Evolutionary conservation across 2,888 invertebrate genomes (phyloP).

Genomic region (Geophilus truncorum): DNA sequence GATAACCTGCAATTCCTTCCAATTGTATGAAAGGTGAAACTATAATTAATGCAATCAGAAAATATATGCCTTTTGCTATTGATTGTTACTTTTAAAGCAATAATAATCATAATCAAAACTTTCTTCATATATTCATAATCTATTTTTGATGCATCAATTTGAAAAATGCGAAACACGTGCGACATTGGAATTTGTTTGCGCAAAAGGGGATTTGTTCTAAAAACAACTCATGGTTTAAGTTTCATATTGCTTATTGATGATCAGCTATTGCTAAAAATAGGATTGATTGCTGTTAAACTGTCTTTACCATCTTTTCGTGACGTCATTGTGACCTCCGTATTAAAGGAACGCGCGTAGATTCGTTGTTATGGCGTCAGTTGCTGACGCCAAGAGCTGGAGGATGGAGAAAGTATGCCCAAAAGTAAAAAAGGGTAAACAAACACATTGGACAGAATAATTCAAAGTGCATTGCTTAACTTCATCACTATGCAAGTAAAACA

Average conservation of each 20-base stretch:
- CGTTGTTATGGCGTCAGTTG: not conserved
- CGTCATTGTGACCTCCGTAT: not conserved
- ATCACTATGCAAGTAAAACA: not conserved
- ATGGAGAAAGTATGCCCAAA: not conserved
- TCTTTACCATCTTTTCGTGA: not conserved
- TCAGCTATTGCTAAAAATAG: slow-evolving; percentile 3
- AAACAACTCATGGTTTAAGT: not conserved
- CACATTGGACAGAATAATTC: not conserved
- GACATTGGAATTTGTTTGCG: not conserved
- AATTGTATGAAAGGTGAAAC: not conserved
- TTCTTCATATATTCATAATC: not conserved
- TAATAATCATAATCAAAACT: not conserved
- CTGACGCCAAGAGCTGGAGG: not conserved
- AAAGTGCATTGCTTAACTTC: not conserved
- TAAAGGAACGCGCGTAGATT: slow-evolving; percentile 5
- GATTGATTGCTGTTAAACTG: not conserved
- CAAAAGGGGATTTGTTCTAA: not conserved
- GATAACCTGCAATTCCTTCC: slow-evolving; percentile 3
- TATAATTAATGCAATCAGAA: not conserved
- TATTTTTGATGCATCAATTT: no score
- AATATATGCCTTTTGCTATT: not conserved
- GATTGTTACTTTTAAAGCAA: not conserved
- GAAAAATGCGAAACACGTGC: no score
- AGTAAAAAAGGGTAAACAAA: not conserved
- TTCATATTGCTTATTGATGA: not conserved